Conservation (phyloP, 2,888 invertebrate genomes). For the Melitaea athalia region DNA sequence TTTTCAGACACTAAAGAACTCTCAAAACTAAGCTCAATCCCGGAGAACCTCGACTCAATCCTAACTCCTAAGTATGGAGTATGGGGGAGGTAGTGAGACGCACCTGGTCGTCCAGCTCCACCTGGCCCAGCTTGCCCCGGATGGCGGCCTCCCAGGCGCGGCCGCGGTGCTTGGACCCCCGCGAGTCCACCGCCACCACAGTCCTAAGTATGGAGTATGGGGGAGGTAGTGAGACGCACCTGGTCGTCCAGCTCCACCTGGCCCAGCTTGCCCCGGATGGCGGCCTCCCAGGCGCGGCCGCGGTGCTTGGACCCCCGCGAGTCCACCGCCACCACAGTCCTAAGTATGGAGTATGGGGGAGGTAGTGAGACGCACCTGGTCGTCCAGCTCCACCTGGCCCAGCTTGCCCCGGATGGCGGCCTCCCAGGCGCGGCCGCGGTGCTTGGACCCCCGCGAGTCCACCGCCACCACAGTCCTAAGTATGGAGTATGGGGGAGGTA, state of each 20-base stretch:
- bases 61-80: too few relatives aligned
- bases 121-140: slow-evolving; percentile 94
- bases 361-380: slow-evolving; percentile 89
- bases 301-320: slow-evolving; percentile 97
- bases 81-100: too few relatives aligned
- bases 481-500: too few relatives aligned
- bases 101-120: slow-evolving; percentile 95
- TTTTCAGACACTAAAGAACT: too few relatives aligned
- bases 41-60: too few relatives aligned
- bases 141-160: slow-evolving; percentile 91
- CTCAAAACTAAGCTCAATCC: too few relatives aligned
- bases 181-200: slow-evolving; percentile 97
- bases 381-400: slow-evolving; percentile 96
- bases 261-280: slow-evolving; percentile 93
- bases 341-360: too few relatives aligned
- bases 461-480: too few relatives aligned
- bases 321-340: too few relatives aligned
- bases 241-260: slow-evolving; percentile 97
- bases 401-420: slow-evolving; percentile 88
- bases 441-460: slow-evolving; percentile 97
- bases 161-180: slow-evolving; percentile 97
- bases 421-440: slow-evolving; percentile 96
- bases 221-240: too few relatives aligned
- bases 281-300: slow-evolving; percentile 92
- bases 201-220: too few relatives aligned